These are phyloP conservation scores for Hydrotaea cyrtoneurina DNA, from an alignment of 2,888 invertebrate genomes.

Conservation along the genomic window DNA sequence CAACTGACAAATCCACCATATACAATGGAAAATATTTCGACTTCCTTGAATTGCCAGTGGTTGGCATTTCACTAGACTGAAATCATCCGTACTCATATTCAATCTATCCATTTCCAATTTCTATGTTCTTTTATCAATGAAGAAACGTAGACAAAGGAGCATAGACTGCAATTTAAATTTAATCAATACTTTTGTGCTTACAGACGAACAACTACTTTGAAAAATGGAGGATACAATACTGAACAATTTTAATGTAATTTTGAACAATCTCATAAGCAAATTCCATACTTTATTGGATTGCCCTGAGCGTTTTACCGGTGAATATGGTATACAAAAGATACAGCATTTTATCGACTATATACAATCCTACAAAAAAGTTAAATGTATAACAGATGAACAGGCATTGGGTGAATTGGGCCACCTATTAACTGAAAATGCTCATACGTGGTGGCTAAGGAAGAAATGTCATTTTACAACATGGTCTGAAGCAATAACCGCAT, in stretches of 20 bases:
- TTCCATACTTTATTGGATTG: constrained; percentile 63
- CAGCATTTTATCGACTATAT: constrained; percentile 63
- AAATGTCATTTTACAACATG: constrained; percentile 45
- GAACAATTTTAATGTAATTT: constrained; percentile 45
- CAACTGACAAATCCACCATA: too few species aligned
- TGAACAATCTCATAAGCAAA: constrained; percentile 51
- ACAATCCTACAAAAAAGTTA: constrained; percentile 57
- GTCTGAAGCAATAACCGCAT: constrained; percentile 51
- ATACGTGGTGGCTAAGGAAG: constrained; percentile 55
- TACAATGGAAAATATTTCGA: too few species aligned
- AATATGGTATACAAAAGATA: constrained; percentile 52
- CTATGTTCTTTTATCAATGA: too few species aligned
- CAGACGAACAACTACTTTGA: too few species aligned
- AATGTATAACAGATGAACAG: constrained; percentile 61
- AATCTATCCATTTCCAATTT: too few species aligned
- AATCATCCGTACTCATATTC: too few species aligned
- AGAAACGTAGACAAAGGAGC: too few species aligned
- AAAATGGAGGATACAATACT: constrained; percentile 44
- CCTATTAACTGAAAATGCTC: constrained; percentile 49
- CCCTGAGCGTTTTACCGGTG: constrained; percentile 58
- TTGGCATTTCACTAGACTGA: too few species aligned
- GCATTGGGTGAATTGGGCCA: constrained; percentile 58
- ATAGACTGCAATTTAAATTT: too few species aligned
- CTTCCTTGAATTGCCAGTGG: too few species aligned
- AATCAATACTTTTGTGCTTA: too few species aligned